Conservation (phyloP, 1,140 invertebrate genomes). For the Micrasema longulum region DNA sequence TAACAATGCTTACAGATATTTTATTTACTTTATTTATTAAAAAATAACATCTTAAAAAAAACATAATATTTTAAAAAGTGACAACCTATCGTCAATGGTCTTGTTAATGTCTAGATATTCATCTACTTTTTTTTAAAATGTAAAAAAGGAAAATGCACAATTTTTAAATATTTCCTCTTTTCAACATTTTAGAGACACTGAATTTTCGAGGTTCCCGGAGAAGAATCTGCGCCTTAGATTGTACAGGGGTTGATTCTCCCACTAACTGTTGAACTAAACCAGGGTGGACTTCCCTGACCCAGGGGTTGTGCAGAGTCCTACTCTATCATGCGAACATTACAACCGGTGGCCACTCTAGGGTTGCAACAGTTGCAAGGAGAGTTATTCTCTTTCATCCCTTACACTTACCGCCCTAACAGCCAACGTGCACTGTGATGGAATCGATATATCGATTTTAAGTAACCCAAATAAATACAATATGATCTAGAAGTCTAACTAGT, state of each 20-base stretch:
- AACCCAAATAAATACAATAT: constrained; percentile 34
- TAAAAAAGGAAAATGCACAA: too few relatives aligned
- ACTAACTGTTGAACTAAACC: constrained; percentile 22
- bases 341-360: constrained; percentile 18
- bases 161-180: too few relatives aligned
- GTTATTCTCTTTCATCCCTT: neutral
- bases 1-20: too few relatives aligned
- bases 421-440: constrained; percentile 17
- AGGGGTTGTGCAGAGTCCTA: neutral
- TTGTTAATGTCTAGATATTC: too few relatives aligned
- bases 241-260: constrained; percentile 18
- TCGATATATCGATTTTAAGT: constrained; percentile 40
- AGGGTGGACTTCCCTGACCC: neutral
- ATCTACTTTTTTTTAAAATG: too few relatives aligned
- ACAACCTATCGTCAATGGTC: too few relatives aligned
- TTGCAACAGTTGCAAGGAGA: neutral
- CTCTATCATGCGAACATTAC: constrained; percentile 36
- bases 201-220: neutral
- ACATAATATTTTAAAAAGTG: too few relatives aligned
- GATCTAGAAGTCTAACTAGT: too few relatives aligned
- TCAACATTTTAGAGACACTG: constrained; percentile 17
- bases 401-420: neutral
- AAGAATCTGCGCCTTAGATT: too few relatives aligned
- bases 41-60: too few relatives aligned
- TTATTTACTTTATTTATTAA: too few relatives aligned